Evolutionary conservation across 2,888 invertebrate genomes (phyloP).

Genomic region (Troides aeacus): DNA sequence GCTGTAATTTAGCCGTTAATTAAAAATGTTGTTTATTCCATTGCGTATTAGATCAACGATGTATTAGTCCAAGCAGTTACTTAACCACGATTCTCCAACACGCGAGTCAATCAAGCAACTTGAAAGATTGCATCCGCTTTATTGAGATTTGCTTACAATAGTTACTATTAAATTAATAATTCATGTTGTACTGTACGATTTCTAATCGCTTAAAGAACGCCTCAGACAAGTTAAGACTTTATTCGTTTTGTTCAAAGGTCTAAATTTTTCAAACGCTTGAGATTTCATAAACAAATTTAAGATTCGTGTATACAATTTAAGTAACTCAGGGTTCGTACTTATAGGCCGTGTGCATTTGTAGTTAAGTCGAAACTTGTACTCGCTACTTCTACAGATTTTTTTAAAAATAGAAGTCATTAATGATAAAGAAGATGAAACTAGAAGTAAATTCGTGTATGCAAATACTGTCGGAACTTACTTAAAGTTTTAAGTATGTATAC

Average conservation of each 20-base stretch:
- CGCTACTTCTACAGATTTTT: neutral
- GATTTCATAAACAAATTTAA: slow-evolving; percentile 1
- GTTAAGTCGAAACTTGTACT: neutral
- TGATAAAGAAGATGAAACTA: too few relatives aligned
- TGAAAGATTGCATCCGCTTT: slow-evolving; percentile 30
- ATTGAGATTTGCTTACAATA: slow-evolving; percentile 49
- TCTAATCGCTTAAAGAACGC: slow-evolving; percentile 4
- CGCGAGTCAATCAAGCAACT: slow-evolving; percentile 35
- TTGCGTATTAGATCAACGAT: slow-evolving; percentile 5
- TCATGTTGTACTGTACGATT: slow-evolving; percentile 25
- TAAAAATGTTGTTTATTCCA: slow-evolving; percentile 3
- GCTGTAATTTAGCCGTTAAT: neutral
- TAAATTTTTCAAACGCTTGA: neutral
- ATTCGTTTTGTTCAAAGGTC: neutral
- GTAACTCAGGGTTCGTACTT: neutral
- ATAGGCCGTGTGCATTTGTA: neutral
- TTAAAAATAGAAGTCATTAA: neutral
- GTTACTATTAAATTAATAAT: slow-evolving; percentile 33
- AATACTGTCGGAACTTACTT: too few relatives aligned
- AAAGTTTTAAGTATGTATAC: too few relatives aligned
- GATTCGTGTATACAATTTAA: neutral
- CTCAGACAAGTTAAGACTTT: slow-evolving; percentile 10
- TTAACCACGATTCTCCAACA: slow-evolving; percentile 24
- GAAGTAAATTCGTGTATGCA: too few relatives aligned
- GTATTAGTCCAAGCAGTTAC: slow-evolving; percentile 14